A percentile compares a stretch with the other conserved stretches of the same genome.
Evolutionary conservation across 1,140 invertebrate species (phyloP).

Genomic region (Drosophila prosaltans): DNA sequence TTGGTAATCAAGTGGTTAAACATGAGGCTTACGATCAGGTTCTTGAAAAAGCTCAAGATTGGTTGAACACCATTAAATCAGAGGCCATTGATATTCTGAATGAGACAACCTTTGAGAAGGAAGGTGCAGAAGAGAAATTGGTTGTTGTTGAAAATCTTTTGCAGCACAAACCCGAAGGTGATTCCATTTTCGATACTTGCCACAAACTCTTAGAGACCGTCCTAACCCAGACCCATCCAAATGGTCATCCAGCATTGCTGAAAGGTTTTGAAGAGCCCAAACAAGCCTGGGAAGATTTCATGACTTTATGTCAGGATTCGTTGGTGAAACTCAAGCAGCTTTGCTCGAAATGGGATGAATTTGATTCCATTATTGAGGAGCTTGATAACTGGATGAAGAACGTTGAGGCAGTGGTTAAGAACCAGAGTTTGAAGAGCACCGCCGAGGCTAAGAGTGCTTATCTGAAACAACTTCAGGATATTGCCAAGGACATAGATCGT

Average conservation of each 20-base stretch:
- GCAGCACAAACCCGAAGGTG: constrained; percentile 88
- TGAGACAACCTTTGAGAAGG: constrained; percentile 88
- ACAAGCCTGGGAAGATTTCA: constrained; percentile 90
- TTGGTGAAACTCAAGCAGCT: constrained; percentile 88
- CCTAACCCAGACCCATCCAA: constrained; percentile 90
- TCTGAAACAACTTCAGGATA: constrained; percentile 89
- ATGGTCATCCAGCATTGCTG: constrained; percentile 90
- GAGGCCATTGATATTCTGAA: constrained; percentile 90
- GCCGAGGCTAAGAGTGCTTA: constrained; percentile 92
- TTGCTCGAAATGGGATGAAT: constrained; percentile 90
- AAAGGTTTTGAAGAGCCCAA: constrained; percentile 90
- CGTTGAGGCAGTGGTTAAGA: constrained; percentile 92
- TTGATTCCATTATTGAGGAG: constrained; percentile 89
- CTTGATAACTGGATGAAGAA: constrained; percentile 93
- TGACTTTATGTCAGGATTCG: constrained; percentile 87
- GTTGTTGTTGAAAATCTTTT: constrained; percentile 90
- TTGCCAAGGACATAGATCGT: constrained; percentile 89
- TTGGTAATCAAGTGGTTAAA: constrained; percentile 89
- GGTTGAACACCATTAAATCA: constrained; percentile 86
- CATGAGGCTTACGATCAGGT: constrained; percentile 93
- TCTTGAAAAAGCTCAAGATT: constrained; percentile 89
- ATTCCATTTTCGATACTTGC: constrained; percentile 88
- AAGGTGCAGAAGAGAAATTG: constrained; percentile 90
- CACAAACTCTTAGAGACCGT: constrained; percentile 89
- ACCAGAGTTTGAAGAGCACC: constrained; percentile 94